Evolutionary conservation across 2,113 vertebrate species (phyloP).

Genomic region (Narcine bancroftii): DNA sequence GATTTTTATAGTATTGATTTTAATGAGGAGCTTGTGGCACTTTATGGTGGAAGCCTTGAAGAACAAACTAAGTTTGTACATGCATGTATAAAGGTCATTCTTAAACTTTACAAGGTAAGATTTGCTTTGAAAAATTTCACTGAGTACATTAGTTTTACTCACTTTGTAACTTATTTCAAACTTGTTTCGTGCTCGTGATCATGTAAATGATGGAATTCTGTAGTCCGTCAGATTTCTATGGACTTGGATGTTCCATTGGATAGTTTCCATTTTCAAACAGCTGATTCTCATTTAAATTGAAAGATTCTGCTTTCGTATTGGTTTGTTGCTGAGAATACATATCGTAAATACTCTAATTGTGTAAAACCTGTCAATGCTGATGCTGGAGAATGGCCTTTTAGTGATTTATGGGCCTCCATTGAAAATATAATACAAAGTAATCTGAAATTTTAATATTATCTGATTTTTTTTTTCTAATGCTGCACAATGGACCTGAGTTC

Average conservation of each 20-base stretch:
- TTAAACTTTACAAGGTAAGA: conserved; percentile 84
- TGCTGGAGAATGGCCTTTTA: neutral
- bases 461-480: too few species aligned
- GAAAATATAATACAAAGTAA: neutral
- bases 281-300: neutral
- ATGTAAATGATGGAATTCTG: neutral
- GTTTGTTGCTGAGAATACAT: neutral
- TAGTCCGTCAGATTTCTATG: neutral
- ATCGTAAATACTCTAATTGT: neutral
- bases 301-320: neutral
- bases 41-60: conserved; percentile 85
- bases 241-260: neutral
- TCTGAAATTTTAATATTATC: neutral
- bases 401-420: neutral
- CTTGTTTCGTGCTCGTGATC: neutral
- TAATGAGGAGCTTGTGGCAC: conserved; percentile 89
- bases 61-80: conserved; percentile 87
- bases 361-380: neutral
- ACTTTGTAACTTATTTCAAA: neutral
- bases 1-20: conserved; percentile 94
- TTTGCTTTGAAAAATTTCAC: neutral
- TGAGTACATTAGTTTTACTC: neutral
- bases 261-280: neutral
- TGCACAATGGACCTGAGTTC: too few species aligned
- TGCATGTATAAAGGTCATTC: conserved; percentile 85